phyloP scores from a whole-genome alignment of 2,113 vertebrate species.

The Actenoides lindsayi region DNA sequence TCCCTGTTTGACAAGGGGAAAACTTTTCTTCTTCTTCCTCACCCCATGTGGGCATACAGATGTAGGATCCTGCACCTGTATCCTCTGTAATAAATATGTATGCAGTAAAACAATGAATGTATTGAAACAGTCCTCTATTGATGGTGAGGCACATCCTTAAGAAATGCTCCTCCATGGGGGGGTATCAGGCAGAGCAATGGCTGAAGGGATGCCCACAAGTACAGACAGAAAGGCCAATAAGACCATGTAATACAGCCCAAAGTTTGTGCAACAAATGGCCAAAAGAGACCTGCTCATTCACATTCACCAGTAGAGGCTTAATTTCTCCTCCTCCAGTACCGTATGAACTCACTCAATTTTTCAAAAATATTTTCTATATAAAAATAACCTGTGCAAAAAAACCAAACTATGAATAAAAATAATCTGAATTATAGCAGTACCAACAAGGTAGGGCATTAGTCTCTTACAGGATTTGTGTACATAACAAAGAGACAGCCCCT shows the following conservation, averaged over 20 bases:
- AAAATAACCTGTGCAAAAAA: neutral
- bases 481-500: neutral
- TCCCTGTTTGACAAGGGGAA: neutral
- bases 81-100: neutral
- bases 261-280: neutral
- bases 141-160: neutral
- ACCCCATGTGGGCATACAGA: neutral
- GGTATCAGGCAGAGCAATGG: accelerated
- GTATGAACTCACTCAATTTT: neutral
- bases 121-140: neutral
- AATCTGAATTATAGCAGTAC: neutral
- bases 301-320: neutral
- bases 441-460: neutral
- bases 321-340: neutral
- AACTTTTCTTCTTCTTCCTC: neutral
- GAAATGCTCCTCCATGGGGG: neutral
- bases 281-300: neutral
- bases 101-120: neutral
- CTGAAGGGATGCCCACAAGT: neutral
- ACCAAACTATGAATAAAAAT: neutral
- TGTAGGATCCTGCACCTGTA: neutral
- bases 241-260: neutral
- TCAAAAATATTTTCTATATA: neutral
- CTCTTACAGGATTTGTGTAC: neutral
- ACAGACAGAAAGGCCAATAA: neutral